Evolutionary conservation across 2,888 invertebrate genomes (phyloP).

Genomic region (Sphaerophoria rueppellii): DNA sequence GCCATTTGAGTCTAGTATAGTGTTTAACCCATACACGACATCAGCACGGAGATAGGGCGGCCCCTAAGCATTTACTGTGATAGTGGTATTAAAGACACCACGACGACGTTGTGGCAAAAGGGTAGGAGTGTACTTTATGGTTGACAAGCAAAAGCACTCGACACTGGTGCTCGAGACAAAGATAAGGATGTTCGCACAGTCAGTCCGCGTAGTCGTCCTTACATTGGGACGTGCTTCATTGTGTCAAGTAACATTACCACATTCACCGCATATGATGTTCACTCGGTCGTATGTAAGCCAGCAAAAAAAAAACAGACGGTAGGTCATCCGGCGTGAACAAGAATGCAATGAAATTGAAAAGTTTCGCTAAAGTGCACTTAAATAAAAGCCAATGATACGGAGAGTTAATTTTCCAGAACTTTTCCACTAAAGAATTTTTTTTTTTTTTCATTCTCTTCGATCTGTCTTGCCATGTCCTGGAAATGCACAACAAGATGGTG

Average conservation of each 20-base stretch:
- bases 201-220: slow-evolving; percentile 1
- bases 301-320: neutral
- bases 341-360: slow-evolving; percentile 50
- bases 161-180: slow-evolving; percentile 1
- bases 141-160: slow-evolving; percentile 11
- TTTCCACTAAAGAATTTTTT: neutral
- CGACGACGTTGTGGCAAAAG: slow-evolving; percentile 12
- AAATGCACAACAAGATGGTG: slow-evolving; percentile 8
- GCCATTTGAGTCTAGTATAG: slow-evolving; percentile 13
- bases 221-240: slow-evolving; percentile 34
- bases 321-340: slow-evolving; percentile 32
- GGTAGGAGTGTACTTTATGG: neutral
- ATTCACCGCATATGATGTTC: slow-evolving; percentile 30
- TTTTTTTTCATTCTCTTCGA: no score
- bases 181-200: slow-evolving; percentile 25
- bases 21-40: neutral
- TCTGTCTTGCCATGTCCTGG: neutral
- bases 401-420: slow-evolving; percentile 26
- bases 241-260: slow-evolving; percentile 30
- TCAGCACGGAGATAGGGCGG: neutral
- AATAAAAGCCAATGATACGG: slow-evolving; percentile 40
- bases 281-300: no score
- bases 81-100: slow-evolving; percentile 7
- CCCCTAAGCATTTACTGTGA: slow-evolving; percentile 14
- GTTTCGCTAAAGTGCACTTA: slow-evolving; percentile 37